phyloP scores from a whole-genome alignment of 2,797 vertebrate species.

The Enteromius mattozi region DNA sequence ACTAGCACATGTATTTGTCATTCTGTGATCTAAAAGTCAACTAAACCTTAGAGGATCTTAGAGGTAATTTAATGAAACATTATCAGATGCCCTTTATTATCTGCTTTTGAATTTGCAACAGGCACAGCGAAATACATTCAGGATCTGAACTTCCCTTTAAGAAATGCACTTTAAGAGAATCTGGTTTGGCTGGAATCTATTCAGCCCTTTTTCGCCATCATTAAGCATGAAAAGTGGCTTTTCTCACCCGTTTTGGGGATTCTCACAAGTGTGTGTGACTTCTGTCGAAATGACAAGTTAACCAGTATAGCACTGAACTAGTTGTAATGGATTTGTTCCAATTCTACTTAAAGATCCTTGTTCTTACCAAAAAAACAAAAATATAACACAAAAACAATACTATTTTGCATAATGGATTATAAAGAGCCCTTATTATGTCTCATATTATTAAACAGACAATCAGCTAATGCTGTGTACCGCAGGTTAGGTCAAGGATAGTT shows the following conservation, averaged over 20 bases:
- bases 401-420: neutral
- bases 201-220: neutral
- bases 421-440: neutral
- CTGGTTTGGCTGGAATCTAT: neutral
- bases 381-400: neutral
- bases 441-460: neutral
- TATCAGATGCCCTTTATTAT: conserved; percentile 55
- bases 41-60: conserved; percentile 47
- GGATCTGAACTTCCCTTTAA: conserved; percentile 52
- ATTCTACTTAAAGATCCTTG: neutral
- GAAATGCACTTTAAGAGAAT: conserved; percentile 26
- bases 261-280: conserved; percentile 1
- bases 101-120: conserved; percentile 34
- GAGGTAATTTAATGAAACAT: conserved; percentile 56
- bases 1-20: conserved; percentile 46
- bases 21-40: conserved; percentile 46
- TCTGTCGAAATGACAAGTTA: neutral
- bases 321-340: neutral
- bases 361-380: neutral
- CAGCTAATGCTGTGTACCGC: neutral
- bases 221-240: neutral
- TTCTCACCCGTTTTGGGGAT: neutral
- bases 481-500: neutral
- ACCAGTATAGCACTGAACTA: neutral
- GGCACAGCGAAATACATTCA: conserved; percentile 11